Evolutionary conservation across 2,113 vertebrate species (phyloP).

Genomic region (Pipa parva): DNA sequence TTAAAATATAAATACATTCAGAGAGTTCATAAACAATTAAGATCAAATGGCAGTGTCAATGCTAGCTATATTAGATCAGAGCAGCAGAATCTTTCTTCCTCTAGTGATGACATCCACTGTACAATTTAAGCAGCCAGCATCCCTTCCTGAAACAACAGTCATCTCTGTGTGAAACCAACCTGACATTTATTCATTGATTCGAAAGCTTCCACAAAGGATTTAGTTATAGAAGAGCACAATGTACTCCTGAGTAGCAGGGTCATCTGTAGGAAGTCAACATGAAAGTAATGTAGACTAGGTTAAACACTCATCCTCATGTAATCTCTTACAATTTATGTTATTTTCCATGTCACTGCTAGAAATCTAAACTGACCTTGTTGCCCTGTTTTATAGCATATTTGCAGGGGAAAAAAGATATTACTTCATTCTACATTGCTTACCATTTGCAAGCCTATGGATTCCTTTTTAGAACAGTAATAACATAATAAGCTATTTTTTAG

Average conservation of each 20-base stretch:
- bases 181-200: conserved; percentile 13
- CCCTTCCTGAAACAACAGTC: neutral
- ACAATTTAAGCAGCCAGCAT: conserved; percentile 13
- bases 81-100: conserved; percentile 4
- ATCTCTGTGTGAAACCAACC: conserved; percentile 14
- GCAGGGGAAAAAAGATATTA: too few relatives aligned
- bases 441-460: too few relatives aligned
- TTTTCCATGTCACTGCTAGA: neutral
- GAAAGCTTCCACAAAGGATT: neutral
- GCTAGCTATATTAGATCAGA: neutral
- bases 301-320: neutral
- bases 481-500: too few relatives aligned
- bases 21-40: conserved; percentile 17
- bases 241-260: neutral
- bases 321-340: neutral
- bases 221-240: conserved; percentile 5
- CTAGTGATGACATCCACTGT: neutral
- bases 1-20: too few relatives aligned
- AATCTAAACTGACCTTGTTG: too few relatives aligned
- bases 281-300: neutral
- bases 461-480: too few relatives aligned
- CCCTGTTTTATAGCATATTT: too few relatives aligned
- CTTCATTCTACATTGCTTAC: too few relatives aligned
- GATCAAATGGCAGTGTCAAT: conserved; percentile 12
- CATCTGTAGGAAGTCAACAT: neutral